These are phyloP conservation scores for Meda fulgida DNA, from an alignment of 2,797 vertebrate genomes.

Conservation along the genomic window DNA sequence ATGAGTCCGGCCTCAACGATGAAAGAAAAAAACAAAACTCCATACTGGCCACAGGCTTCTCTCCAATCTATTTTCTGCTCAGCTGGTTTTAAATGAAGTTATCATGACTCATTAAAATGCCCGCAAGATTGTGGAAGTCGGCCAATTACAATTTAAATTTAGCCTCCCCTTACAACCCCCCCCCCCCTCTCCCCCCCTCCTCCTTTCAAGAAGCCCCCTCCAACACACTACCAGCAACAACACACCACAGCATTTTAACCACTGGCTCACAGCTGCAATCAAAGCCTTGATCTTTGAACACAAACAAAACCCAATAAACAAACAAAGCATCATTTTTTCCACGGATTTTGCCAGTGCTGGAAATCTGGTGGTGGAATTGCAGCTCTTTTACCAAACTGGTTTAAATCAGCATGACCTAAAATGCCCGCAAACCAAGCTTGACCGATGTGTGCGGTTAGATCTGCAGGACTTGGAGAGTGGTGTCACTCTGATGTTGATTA, in stretches of 20 bases:
- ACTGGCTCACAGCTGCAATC: slow-evolving; percentile 65
- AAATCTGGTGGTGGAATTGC: slow-evolving; percentile 38
- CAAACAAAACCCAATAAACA: slow-evolving; percentile 62
- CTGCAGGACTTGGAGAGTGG: neutral
- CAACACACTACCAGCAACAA: slow-evolving; percentile 54
- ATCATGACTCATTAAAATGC: slow-evolving; percentile 99
- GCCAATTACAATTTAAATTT: slow-evolving; percentile 99
- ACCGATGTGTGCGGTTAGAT: neutral
- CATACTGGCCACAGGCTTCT: slow-evolving; percentile 98
- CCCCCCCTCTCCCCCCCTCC: slow-evolving; percentile 52
- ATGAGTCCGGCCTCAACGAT: slow-evolving; percentile 71
- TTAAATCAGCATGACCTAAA: slow-evolving; percentile 53
- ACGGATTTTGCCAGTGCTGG: slow-evolving; percentile 48
- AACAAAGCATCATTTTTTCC: slow-evolving; percentile 63
- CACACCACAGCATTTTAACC: slow-evolving; percentile 59
- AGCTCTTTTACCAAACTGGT: slow-evolving; percentile 39
- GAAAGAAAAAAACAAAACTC: slow-evolving; percentile 77
- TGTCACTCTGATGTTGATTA: slow-evolving; percentile 14
- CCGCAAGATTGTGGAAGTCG: slow-evolving; percentile 99
- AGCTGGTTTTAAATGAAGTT: slow-evolving; percentile 99
- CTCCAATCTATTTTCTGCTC: slow-evolving; percentile 99
- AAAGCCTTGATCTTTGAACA: slow-evolving; percentile 62
- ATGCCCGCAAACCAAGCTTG: slow-evolving; percentile 17
- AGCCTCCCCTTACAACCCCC: slow-evolving; percentile 81
- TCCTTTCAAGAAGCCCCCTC: slow-evolving; percentile 64